phyloP scores from a whole-genome alignment of 1,140 invertebrate species.

The Lepidurus packardi region DNA sequence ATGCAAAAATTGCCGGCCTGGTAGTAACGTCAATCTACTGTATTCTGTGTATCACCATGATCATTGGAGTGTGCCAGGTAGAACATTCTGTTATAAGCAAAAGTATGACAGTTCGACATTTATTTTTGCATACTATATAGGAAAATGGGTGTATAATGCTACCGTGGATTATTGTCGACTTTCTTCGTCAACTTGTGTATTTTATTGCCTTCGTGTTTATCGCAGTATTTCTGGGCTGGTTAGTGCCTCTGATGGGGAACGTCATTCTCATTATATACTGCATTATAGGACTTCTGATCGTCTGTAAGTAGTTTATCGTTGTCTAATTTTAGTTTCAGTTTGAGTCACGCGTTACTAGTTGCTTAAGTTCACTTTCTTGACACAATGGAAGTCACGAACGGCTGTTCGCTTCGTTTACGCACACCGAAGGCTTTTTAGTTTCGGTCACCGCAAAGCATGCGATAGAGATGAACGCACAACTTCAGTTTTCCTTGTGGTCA shows the following conservation, averaged over 20 bases:
- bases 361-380: background rate
- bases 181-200: background rate
- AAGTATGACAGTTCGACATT: background rate
- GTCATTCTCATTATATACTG: background rate
- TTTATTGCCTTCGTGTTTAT: constrained; percentile 7
- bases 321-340: background rate
- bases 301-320: background rate
- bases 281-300: background rate
- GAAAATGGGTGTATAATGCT: background rate
- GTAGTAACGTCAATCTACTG: constrained; percentile 10
- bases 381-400: too few relatives aligned
- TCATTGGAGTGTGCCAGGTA: constrained; percentile 25
- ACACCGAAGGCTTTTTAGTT: too few relatives aligned
- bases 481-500: too few relatives aligned
- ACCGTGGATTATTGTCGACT: background rate
- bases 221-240: background rate
- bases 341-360: background rate
- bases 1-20: constrained; percentile 19
- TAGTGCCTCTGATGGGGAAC: background rate
- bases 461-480: too few relatives aligned
- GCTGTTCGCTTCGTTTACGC: too few relatives aligned
- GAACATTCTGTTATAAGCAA: background rate
- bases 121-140: background rate
- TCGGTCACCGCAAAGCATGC: too few relatives aligned
- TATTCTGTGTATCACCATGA: constrained; percentile 9